phyloP scores from a whole-genome alignment of 2,113 vertebrate genomes.

The Phrynosoma blainvillii region DNA sequence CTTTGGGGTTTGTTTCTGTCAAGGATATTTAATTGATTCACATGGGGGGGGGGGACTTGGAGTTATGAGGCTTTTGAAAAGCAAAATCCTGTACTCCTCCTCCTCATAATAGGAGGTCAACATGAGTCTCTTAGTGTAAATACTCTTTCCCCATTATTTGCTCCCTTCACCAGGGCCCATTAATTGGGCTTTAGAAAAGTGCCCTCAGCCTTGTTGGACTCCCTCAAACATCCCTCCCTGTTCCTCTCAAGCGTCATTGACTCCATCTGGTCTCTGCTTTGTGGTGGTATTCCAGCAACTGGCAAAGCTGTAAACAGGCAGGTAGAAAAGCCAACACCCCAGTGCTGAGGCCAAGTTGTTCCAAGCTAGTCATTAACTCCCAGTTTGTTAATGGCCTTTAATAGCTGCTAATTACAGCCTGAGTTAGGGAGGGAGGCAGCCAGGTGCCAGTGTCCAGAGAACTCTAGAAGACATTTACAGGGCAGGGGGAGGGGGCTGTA shows the following conservation, averaged over 20 bases:
- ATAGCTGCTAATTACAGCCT: conserved; percentile 37
- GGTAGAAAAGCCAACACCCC: conserved; percentile 37
- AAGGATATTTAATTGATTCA: neutral
- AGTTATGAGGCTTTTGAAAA: conserved; percentile 9
- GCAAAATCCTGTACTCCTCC: too few relatives aligned
- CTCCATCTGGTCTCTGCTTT: neutral
- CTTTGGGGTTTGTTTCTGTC: conserved; percentile 3
- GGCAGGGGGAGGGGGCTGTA: neutral
- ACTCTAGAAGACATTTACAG: neutral
- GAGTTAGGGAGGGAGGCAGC: conserved; percentile 19
- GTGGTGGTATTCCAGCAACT: conserved; percentile 16
- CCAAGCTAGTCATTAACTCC: conserved; percentile 43
- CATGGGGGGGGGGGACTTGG: neutral
- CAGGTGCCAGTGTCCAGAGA: conserved; percentile 21
- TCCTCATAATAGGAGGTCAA: neutral
- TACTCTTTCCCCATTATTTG: neutral
- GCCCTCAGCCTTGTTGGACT: neutral
- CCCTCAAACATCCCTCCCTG: neutral
- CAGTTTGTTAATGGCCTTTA: conserved; percentile 41
- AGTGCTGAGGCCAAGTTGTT: conserved; percentile 15
- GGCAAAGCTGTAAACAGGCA: conserved; percentile 15
- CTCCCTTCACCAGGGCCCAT: neutral
- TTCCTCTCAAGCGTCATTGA: neutral
- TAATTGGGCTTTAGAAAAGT: neutral
- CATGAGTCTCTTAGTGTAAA: neutral